These are phyloP conservation scores for Epizoanthus rinbou DNA, from an alignment of 92 coral and sea anemone genomes.

Conservation along the genomic window DNA sequence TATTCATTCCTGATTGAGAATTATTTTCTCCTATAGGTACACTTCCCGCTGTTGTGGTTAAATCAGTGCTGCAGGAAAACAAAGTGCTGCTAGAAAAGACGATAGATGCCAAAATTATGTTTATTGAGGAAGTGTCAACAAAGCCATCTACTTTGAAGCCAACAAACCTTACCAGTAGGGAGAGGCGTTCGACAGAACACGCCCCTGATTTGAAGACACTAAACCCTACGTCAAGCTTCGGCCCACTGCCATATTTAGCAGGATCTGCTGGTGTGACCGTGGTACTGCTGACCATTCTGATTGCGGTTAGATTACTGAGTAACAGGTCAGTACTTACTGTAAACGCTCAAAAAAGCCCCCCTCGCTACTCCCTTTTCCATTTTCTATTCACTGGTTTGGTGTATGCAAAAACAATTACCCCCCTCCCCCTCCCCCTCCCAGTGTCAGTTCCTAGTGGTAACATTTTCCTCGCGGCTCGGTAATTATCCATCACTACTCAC, in stretches of 20 bases:
- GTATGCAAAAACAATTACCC: too few relatives aligned
- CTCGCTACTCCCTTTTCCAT: too few relatives aligned
- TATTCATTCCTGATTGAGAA: not conserved
- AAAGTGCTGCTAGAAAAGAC: conserved; percentile 28
- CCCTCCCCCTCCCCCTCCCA: too few relatives aligned
- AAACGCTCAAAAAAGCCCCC: too few relatives aligned
- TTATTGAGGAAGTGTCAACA: conserved; percentile 12
- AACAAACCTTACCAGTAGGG: not conserved
- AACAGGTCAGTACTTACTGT: too few relatives aligned
- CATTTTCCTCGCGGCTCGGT: too few relatives aligned
- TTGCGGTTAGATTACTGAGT: not conserved
- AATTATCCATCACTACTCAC: too few relatives aligned
- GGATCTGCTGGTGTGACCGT: conserved; percentile 12
- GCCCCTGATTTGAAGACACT: not conserved
- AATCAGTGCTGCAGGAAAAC: conserved; percentile 32
- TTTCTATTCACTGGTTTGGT: too few relatives aligned
- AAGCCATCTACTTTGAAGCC: not conserved
- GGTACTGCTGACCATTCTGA: conserved; percentile 17
- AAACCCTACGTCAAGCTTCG: not conserved
- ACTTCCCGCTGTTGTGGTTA: conserved; percentile 30
- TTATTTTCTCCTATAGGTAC: not conserved
- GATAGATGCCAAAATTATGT: conserved; percentile 29
- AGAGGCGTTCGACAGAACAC: not conserved
- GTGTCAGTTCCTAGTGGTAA: too few relatives aligned
- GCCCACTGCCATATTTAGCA: conserved; percentile 5